Evolutionary conservation across 2,113 vertebrate species (phyloP), one percentile per base, ranked within the genome.

Genomic region (Perccottus glenii): DNA sequence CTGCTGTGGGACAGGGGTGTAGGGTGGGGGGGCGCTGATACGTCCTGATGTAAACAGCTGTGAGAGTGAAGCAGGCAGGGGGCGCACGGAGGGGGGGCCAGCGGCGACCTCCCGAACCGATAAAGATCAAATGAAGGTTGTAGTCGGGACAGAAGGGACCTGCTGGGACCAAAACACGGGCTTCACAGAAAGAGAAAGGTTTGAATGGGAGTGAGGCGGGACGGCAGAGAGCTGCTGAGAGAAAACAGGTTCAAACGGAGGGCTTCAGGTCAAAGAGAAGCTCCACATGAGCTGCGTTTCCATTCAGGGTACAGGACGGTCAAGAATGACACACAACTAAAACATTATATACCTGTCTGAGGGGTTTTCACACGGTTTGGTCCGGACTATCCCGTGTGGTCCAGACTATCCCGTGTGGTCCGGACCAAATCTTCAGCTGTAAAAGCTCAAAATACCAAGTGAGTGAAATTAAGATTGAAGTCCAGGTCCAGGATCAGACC

Each of bases 31-130:
- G 5, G 11, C 8, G 14, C 51, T 53, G 51, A 53, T 53, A 53
- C 66, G 78, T 58, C 80, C 67, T 73, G 72, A 87, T 60, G 77
- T 67, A 83, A 84, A 86, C 82, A 88, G 73, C 51, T 53, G 51
- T 32, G 51, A 53, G 6, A n/a, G 51, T 27, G 19, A 27, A 53
- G 51, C 11, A 53, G 11, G 6, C 49, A n/a, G 51, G 51, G 50
- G 51, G 51, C 14, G 19, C 32, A 33, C 11, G 6, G 51, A 12
- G 11, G 3, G 51, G 51, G 12, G 27, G n/a, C 15, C 12, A 5
- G 32, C 6, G 44, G 50, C 27, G 1, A 33, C 50, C 50, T 52
- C 50, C 9, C 5, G 2, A n/a, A 35, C 27, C 32, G 51, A 53
- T 35, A 53, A 35, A 32, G 12, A 53, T 53, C 51, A 53, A 53